Conservation (phyloP, 2,797 vertebrate genomes). For the Platyrinchus mystaceus region DNA sequence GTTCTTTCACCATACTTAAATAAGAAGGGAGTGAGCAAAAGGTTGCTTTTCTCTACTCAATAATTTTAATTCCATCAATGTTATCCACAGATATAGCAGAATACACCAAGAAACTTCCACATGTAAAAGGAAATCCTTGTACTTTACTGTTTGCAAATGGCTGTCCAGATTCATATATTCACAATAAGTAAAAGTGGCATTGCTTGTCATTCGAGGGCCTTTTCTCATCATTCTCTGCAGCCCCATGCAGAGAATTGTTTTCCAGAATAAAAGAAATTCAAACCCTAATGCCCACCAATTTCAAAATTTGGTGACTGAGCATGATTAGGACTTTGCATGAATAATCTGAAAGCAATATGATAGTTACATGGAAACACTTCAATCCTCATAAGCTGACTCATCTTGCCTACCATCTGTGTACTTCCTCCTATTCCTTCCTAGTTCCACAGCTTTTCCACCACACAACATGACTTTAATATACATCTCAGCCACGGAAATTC, state of each 20-base stretch:
- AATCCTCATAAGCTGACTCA: not conserved
- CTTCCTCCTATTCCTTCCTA: not conserved
- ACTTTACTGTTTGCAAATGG: not conserved
- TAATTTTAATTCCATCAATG: not conserved
- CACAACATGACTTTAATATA: not conserved
- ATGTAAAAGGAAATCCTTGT: not conserved
- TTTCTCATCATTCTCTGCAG: not conserved
- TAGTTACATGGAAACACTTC: not conserved
- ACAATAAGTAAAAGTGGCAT: not conserved
- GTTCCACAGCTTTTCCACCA: not conserved
- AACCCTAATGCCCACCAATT: not conserved
- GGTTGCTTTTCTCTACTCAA: not conserved
- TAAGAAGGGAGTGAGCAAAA: not conserved
- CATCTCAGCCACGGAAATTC: not conserved
- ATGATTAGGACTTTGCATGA: not conserved
- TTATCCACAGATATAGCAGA: not conserved
- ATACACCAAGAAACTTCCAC: not conserved
- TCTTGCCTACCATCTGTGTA: not conserved
- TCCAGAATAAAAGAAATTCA: not conserved
- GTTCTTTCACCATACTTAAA: not conserved
- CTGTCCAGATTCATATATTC: not conserved
- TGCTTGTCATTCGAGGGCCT: not conserved
- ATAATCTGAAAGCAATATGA: not conserved
- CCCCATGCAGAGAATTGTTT: not conserved
- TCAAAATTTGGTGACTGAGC: not conserved